Evolutionary conservation across 2,113 vertebrate species (phyloP).

Genomic region (Leucosticte australis): DNA sequence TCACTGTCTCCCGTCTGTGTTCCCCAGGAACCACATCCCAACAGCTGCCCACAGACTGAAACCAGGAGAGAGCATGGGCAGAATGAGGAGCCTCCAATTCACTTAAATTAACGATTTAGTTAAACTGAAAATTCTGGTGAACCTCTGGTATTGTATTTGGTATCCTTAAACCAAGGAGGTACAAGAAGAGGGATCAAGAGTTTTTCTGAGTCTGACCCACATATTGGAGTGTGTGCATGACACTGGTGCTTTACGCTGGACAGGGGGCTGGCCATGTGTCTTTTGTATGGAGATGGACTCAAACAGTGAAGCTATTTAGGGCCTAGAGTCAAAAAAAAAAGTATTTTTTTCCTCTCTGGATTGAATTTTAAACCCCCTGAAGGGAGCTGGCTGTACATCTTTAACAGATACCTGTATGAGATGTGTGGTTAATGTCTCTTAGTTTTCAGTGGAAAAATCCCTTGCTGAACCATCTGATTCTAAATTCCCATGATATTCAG

Average conservation of each 20-base stretch:
- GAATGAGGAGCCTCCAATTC: neutral
- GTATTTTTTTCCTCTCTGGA: neutral
- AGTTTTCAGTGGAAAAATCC: neutral
- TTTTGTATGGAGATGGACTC: neutral
- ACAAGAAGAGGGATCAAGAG: neutral
- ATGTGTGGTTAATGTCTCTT: neutral
- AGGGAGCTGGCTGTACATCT: neutral
- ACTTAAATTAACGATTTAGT: neutral
- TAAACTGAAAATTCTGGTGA: neutral
- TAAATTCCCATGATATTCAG: neutral
- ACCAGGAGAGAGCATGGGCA: neutral
- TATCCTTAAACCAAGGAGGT: neutral
- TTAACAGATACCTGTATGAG: neutral
- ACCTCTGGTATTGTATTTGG: neutral
- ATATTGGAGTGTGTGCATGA: fast-evolving
- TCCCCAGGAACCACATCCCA: neutral
- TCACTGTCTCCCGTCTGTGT: neutral
- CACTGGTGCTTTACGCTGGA: neutral
- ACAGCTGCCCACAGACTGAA: neutral
- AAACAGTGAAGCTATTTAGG: neutral
- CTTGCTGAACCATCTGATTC: neutral
- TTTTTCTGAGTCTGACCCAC: neutral
- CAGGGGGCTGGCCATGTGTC: neutral
- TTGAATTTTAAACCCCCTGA: neutral
- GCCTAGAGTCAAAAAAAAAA: neutral